phyloP scores from a whole-genome alignment of 1,140 invertebrate species.

The Bombus haemorrhoidalis region DNA sequence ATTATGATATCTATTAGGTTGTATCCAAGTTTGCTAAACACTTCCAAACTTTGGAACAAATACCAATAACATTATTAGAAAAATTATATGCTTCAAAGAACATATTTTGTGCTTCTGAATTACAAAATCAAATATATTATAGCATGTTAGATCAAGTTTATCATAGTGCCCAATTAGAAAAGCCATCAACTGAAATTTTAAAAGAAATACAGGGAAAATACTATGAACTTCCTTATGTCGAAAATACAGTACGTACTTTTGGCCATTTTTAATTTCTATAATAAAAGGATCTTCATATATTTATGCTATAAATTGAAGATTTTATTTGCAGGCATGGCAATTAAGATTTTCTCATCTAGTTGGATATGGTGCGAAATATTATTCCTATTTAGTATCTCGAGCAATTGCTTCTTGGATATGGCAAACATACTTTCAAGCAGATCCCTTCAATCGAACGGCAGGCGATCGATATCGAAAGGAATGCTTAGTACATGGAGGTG shows the following conservation, averaged over 20 bases:
- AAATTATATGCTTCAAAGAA: conserved; percentile 92
- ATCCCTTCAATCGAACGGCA: conserved; percentile 90
- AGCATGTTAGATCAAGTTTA: conserved; percentile 92
- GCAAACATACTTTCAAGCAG: conserved; percentile 92
- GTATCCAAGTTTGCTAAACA: conserved; percentile 94
- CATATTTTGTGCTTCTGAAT: conserved; percentile 94
- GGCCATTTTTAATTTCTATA: neutral
- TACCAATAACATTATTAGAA: conserved; percentile 90
- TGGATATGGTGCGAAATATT: conserved; percentile 99
- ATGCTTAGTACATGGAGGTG: conserved; percentile 94
- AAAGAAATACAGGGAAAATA: conserved; percentile 91
- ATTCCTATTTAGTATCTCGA: conserved; percentile 97
- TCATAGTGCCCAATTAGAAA: conserved; percentile 86
- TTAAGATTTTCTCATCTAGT: conserved; percentile 97
- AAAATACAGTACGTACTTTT: conserved; percentile 88
- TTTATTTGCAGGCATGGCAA: conserved; percentile 92
- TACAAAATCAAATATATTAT: conserved; percentile 92
- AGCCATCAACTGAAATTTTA: conserved; percentile 91
- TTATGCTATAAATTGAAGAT: conserved; percentile 22
- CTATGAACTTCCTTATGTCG: conserved; percentile 93
- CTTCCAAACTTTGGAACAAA: conserved; percentile 93
- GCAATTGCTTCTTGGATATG: conserved; percentile 97
- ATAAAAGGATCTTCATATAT: conserved; percentile 21
- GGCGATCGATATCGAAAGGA: conserved; percentile 91
- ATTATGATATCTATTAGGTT: conserved; percentile 83